phyloP scores from a whole-genome alignment of 2,113 vertebrate species.

The Ophthalmolycus amberensis region DNA sequence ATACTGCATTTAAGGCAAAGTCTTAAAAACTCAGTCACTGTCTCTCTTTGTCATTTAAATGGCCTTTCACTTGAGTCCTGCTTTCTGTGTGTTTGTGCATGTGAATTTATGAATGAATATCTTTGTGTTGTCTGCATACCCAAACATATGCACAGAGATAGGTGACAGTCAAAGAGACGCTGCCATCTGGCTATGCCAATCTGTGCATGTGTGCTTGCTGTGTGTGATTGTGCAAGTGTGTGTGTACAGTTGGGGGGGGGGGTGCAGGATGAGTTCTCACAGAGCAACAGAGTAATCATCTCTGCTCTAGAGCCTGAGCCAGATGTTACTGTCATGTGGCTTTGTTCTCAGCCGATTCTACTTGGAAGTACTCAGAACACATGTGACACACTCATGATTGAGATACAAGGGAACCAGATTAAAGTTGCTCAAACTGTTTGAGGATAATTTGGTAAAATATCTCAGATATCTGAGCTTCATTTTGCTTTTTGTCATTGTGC shows the following conservation, averaged over 20 bases:
- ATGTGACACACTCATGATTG: conserved; percentile 16
- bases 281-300: conserved; percentile 78
- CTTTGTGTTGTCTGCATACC: conserved; percentile 51
- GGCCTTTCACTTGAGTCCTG: not conserved
- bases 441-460: not conserved
- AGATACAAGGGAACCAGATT: not conserved
- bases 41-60: not conserved
- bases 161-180: conserved; percentile 65
- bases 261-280: conserved; percentile 66
- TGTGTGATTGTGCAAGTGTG: too few relatives aligned
- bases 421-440: not conserved
- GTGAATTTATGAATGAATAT: not conserved
- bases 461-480: not conserved
- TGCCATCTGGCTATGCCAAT: conserved; percentile 76
- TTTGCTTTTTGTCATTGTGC: not conserved
- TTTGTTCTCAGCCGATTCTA: conserved; percentile 65
- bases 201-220: conserved; percentile 58
- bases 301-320: conserved; percentile 70
- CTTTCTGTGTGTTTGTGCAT: not conserved
- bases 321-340: conserved; percentile 81
- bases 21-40: not conserved
- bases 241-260: not conserved
- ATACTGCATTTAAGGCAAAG: not conserved
- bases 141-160: conserved; percentile 55
- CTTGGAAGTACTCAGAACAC: conserved; percentile 40